Evolutionary conservation across 2,113 vertebrate species (phyloP), one percentile per base, ranked within the genome.

Genomic region (Aythya baeri): DNA sequence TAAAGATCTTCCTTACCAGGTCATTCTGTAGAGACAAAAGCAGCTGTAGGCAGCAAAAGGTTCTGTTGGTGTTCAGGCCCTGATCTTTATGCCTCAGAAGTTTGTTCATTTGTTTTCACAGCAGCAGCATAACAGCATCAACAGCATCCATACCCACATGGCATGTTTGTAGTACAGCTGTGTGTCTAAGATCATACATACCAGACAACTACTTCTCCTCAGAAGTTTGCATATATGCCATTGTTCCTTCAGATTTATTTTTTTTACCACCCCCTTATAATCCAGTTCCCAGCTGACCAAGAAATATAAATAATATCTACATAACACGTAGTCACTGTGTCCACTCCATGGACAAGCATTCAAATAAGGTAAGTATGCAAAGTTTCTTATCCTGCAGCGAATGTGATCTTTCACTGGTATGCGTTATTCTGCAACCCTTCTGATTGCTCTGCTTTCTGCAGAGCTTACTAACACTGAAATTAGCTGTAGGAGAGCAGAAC

Each of bases 321-420:
- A 34, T 17, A 17, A 17, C 10, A 32, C 6, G 3, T 13, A 43
- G 9, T 49, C 34, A 25, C 58, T 32, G 34, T 34, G 25, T n/a
- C 63, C 58, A 21, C 41, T 31, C 62, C 36, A 1, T 46, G 78
- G n/a, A 49, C 21, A 49, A 70, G 31, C 43, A 29, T 7, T 10
- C 27, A 8, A 25, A 62, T 26, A 11, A 21, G 63, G 43, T 32
- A 62, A 76, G 83, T 27, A 20, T 41, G 27, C 26, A 8, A 4
- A 13, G 13, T 55, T 79, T 80, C 32, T 80, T 84, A 54, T 59
- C 50, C 29, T 63, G 71, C 61, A 44, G 49, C n/a, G 65, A 13
- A 43, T 4, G 13, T 3, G 25, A 4, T 25, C 8, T 57, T 72
- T 61, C 46, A 46, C 25, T 1, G 0, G 2, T 32, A 7, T 5